phyloP scores from a whole-genome alignment of 2,113 vertebrate genomes.

The Drymodes brunneopygia region DNA sequence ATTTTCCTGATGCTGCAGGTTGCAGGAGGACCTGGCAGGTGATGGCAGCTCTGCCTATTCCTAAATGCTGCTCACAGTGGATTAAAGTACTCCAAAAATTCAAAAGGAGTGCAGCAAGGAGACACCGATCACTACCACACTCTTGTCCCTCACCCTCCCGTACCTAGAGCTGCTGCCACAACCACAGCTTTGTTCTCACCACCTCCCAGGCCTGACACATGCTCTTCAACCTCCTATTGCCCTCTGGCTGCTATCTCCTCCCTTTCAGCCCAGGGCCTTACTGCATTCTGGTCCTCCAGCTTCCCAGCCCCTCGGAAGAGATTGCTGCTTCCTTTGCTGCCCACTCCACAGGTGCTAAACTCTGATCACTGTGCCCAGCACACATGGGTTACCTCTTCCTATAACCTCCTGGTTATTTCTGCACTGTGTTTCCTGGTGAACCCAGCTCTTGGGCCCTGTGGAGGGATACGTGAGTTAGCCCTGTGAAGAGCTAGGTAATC shows the following conservation, averaged over 20 bases:
- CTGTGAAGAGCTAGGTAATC: background rate
- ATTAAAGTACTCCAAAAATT: background rate
- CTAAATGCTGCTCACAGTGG: background rate
- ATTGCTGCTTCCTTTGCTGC: background rate
- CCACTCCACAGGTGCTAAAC: background rate
- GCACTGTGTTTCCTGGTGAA: background rate
- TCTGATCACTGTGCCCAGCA: background rate
- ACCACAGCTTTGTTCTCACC: background rate
- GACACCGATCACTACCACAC: background rate
- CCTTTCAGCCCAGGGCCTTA: background rate
- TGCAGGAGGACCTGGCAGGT: background rate
- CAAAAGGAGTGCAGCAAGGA: background rate
- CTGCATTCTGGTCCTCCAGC: background rate
- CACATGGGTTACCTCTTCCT: background rate
- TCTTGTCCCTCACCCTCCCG: background rate
- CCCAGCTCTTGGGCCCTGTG: background rate
- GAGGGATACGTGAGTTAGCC: rapidly evolving
- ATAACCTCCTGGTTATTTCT: background rate
- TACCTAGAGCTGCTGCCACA: background rate
- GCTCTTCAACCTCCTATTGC: background rate
- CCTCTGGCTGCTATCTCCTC: background rate
- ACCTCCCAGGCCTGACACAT: background rate
- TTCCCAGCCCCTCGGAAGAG: background rate
- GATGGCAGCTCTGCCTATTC: background rate
- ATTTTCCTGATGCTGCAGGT: background rate